Conservation (phyloP, 37 sponge, comb jelly and placozoan genomes). For the Spongia lamella region DNA sequence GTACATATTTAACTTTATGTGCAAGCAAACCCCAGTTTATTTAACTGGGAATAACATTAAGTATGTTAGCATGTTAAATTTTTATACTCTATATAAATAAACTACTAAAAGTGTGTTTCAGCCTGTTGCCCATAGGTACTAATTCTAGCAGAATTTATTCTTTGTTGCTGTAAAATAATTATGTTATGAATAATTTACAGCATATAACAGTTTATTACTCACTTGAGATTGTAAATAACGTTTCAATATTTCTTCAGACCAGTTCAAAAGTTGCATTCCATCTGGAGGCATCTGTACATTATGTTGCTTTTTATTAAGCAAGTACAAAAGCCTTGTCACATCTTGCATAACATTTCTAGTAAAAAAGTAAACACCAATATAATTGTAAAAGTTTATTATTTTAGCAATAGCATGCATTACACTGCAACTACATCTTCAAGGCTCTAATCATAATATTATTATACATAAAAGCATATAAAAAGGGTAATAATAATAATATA, state of each 20-base stretch:
- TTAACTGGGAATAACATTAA: no score
- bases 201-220: neutral
- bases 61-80: no score
- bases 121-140: slow-evolving; percentile 34
- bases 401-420: no score
- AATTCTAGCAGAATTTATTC: slow-evolving; percentile 2
- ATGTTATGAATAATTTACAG: neutral
- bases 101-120: slow-evolving; percentile 43
- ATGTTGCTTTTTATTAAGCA: slow-evolving; percentile 83
- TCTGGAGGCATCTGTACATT: slow-evolving; percentile 81
- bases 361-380: neutral
- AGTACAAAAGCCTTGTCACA: slow-evolving; percentile 82
- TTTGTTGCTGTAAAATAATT: neutral
- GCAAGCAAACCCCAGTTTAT: no score
- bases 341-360: slow-evolving; percentile 81
- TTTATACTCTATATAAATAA: no score
- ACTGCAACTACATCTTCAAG: no score
- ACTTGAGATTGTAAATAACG: slow-evolving; percentile 75
- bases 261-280: slow-evolving; percentile 75
- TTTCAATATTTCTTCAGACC: slow-evolving; percentile 79
- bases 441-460: no score
- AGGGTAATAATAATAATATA: no score
- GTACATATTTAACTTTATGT: no score
- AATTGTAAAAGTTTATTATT: no score
- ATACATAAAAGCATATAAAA: no score